Evolutionary conservation across 2,888 invertebrate species (phyloP).

Genomic region (Erebia aethiops): DNA sequence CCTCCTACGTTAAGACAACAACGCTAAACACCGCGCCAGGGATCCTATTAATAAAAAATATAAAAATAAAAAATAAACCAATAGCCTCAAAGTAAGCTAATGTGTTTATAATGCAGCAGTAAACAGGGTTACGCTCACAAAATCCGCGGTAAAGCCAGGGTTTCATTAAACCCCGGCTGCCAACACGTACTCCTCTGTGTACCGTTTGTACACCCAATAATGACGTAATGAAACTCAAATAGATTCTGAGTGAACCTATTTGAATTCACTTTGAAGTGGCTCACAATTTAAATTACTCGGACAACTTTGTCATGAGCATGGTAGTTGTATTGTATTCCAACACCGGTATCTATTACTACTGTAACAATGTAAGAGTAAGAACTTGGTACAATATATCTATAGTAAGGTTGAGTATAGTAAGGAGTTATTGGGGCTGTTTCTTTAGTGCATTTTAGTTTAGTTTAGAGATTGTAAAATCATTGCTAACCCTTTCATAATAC

Average conservation of each 20-base stretch:
- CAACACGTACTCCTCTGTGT: constrained; percentile 11
- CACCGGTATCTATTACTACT: not conserved
- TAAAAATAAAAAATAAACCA: too few species aligned
- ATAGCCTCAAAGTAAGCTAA: not conserved
- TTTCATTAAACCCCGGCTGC: constrained; percentile 56
- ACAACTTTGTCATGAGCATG: constrained; percentile 6
- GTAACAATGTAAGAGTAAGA: not conserved
- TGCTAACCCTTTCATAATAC: too few species aligned
- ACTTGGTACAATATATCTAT: not conserved
- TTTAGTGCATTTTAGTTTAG: too few species aligned
- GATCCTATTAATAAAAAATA: too few species aligned
- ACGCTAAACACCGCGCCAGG: too few species aligned
- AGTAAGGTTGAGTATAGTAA: not conserved
- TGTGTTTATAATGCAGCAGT: constrained; percentile 22
- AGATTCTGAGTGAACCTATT: constrained; percentile 15
- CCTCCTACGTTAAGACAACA: too few species aligned
- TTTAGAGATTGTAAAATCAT: too few species aligned
- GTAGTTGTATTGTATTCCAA: constrained; percentile 16
- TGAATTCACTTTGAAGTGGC: constrained; percentile 19
- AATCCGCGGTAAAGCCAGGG: constrained; percentile 59
- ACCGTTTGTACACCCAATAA: constrained; percentile 19
- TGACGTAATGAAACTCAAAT: constrained; percentile 21
- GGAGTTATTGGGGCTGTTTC: not conserved
- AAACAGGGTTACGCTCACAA: constrained; percentile 49
- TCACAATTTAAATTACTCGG: constrained; percentile 15